A percentile compares a stretch with the other conserved stretches of the same genome.
phyloP scores from a whole-genome alignment of 2,113 vertebrate species.

The Rattus rattus region DNA sequence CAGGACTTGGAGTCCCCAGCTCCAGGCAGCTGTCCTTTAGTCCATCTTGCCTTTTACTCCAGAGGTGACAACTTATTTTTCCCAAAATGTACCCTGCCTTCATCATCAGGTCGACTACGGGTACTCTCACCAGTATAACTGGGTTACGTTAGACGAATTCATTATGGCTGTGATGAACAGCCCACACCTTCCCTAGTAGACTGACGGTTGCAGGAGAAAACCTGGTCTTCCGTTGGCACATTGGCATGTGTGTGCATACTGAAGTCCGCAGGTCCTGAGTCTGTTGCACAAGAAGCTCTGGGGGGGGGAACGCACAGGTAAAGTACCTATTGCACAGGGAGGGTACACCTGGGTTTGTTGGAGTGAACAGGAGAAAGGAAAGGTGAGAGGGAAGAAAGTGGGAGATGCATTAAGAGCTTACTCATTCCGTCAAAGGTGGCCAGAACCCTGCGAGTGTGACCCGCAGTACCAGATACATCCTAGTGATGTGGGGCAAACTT shows the following conservation, averaged over 20 bases:
- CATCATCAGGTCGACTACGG: neutral
- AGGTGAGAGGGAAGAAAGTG: neutral
- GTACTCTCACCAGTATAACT: too few species aligned
- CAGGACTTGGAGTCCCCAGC: neutral
- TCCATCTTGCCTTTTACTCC: neutral
- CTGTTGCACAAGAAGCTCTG: neutral
- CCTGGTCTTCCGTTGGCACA: neutral
- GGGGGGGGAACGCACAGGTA: neutral
- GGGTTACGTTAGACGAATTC: neutral
- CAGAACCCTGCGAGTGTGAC: neutral
- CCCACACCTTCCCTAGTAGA: neutral
- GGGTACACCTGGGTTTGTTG: neutral
- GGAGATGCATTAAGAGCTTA: neutral
- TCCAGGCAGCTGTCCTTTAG: neutral
- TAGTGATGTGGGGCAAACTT: neutral
- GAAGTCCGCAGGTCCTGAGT: neutral
- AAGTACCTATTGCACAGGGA: too few species aligned
- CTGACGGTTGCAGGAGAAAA: neutral
- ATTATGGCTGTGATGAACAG: neutral
- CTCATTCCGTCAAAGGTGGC: neutral
- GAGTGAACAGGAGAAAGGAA: neutral
- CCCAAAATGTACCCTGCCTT: neutral
- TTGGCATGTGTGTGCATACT: neutral
- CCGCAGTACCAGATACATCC: neutral
- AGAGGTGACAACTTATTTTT: neutral